Conservation (phyloP, 2,113 vertebrate species). For the Tupaia tana region DNA sequence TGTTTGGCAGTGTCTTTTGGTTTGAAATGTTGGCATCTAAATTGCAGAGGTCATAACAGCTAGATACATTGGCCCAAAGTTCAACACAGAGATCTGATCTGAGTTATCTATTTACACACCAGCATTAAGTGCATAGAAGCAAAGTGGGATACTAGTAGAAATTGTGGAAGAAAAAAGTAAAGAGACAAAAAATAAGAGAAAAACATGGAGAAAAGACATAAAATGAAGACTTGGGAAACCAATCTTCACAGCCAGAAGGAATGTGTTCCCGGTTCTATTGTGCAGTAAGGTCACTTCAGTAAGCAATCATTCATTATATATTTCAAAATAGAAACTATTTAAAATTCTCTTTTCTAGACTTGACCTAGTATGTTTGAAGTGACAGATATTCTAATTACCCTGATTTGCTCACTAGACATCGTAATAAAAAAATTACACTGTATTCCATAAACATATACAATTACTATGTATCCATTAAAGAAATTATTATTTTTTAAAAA, state of each 20-base stretch:
- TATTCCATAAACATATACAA: no score
- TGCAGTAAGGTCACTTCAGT: no score
- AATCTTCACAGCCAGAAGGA: not conserved
- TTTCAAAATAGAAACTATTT: no score
- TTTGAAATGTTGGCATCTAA: not conserved
- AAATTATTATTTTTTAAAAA: no score
- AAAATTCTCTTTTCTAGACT: no score
- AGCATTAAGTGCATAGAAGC: not conserved
- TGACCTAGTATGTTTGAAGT: no score
- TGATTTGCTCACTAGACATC: no score
- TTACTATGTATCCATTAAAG: no score
- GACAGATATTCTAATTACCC: no score
- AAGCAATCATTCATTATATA: no score
- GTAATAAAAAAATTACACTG: no score
- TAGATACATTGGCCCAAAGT: not conserved
- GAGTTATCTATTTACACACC: not conserved
- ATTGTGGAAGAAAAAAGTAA: not conserved
- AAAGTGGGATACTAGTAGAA: not conserved
- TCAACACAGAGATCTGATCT: not conserved
- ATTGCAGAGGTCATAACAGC: not conserved
- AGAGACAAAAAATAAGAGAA: not conserved
- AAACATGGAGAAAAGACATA: not conserved
- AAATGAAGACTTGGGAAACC: not conserved
- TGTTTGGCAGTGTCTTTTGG: not conserved
- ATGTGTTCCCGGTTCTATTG: no score